These are phyloP conservation scores for Lampropteryx suffumata DNA, from an alignment of 2,888 invertebrate species.

Conservation along the genomic window DNA sequence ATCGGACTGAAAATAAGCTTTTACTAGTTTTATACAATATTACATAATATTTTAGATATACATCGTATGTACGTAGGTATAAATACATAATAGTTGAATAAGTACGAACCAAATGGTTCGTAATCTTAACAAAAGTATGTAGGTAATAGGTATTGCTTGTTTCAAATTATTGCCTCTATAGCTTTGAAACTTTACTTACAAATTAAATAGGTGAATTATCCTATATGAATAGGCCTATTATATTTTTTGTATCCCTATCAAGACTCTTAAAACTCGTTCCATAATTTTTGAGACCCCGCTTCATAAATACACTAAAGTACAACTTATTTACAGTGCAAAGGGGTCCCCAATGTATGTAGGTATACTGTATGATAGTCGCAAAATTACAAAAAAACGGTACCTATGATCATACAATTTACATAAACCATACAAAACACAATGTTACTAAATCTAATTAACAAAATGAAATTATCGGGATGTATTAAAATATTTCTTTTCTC, in stretches of 20 bases:
- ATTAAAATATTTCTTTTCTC: constrained; percentile 77
- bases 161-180: constrained; percentile 56
- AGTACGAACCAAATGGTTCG: constrained; percentile 7
- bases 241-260: constrained; percentile 61
- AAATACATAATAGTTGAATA: constrained; percentile 29
- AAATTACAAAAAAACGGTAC: constrained; percentile 1
- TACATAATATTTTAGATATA: constrained; percentile 65
- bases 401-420: constrained; percentile 19
- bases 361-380: constrained; percentile 2
- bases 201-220: too few species aligned
- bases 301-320: constrained; percentile 62
- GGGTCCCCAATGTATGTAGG: constrained; percentile 18
- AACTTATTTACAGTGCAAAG: constrained; percentile 68
- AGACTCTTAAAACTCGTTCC: constrained; percentile 40
- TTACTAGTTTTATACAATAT: constrained; percentile 69
- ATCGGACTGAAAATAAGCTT: constrained; percentile 73
- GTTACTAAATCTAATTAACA: constrained; percentile 38
- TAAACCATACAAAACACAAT: constrained; percentile 23
- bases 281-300: constrained; percentile 38
- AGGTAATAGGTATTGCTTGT: constrained; percentile 13
- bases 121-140: not conserved
- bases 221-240: too few species aligned
- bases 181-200: constrained; percentile 43
- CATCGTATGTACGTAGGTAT: constrained; percentile 29
- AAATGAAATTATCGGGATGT: constrained; percentile 66